phyloP scores from a whole-genome alignment of 2,888 invertebrate species.

The Orthonevra nobilis region DNA sequence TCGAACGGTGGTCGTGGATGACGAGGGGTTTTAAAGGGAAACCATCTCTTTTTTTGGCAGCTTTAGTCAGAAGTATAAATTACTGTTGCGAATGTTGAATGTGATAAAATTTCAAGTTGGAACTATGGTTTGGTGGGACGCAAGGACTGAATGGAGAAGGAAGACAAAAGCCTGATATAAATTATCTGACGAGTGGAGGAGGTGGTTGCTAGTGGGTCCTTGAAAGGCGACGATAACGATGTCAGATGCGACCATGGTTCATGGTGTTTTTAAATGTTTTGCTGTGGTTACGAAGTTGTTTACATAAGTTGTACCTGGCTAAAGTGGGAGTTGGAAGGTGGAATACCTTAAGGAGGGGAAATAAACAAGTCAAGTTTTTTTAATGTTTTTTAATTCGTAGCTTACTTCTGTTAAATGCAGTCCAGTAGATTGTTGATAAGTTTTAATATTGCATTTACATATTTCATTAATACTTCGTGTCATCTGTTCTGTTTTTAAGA shows the following conservation, averaged over 20 bases:
- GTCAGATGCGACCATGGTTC: constrained; percentile 25
- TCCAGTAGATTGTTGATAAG: no score
- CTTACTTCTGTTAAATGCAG: no score
- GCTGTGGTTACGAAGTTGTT: constrained; percentile 26
- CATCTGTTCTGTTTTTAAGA: no score
- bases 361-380: no score
- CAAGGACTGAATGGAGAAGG: constrained; percentile 49
- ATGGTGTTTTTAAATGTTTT: constrained; percentile 47
- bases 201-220: no score
- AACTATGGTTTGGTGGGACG: constrained; percentile 7
- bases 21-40: constrained; percentile 25
- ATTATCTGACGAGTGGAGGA: constrained; percentile 46
- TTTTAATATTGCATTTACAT: no score
- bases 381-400: no score
- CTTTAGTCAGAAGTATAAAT: constrained; percentile 56
- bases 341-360: no score
- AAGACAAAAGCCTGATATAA: constrained; percentile 51
- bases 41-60: constrained; percentile 36
- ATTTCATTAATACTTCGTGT: no score
- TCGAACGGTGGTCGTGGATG: background rate
- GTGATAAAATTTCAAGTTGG: constrained; percentile 48
- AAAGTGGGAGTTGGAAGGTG: no score
- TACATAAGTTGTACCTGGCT: constrained; percentile 38
- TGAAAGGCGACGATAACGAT: constrained; percentile 31
- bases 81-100: constrained; percentile 48